Base-by-base conservation (phyloP, 2,888 invertebrate species). In the Beris morrisii region DNA sequence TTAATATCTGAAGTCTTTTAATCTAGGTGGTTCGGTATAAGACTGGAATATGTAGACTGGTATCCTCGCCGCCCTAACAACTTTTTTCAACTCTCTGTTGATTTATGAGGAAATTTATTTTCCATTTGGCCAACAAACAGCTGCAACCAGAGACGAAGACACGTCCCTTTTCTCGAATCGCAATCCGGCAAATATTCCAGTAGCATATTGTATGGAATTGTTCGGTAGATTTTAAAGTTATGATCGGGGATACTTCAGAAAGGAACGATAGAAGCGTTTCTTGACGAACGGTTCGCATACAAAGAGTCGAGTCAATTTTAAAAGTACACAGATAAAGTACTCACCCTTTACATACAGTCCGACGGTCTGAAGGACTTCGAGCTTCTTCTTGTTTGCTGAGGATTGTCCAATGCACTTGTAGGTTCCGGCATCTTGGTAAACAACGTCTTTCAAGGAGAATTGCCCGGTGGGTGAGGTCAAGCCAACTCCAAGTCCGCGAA, bases 371-470 rank as follows among this genome's bases (percentile, higher is more conserved):
- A 85, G 76, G 44, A 84, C 81, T 73, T 85, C 84, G 64, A 85
- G 74, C 74, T 83, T 82, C 72, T 83, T 82, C 68, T 82, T 82
- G 64, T 82, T 80, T 69, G 75, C 74, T 64, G 78, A 70, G 48
- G 80, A 79, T 69, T 82, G 80, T 43, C 82, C 86, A 53, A 89
- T 87, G 79, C 90, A 91, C 71, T 89, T 84, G 78, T 90, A 90
- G 73, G 88, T 88, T 15, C 90, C 90, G 38, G 88, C 89, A 75
- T 90, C 90, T 77, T 90, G 90, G 77, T 90, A 90, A 67, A 90
- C 83, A 66, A 90, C 88, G 72, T 88, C 86, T 73, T 88, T 88
- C 45, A 90, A 79, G 44, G 85, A 83, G 69, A 90, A 84, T 70
- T 87, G 86, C 55, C 86, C 86, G 13, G 86, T 85, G 66, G 82